Evolutionary conservation across 2,113 vertebrate genomes (phyloP).

Genomic region (Hoplias malabaricus): DNA sequence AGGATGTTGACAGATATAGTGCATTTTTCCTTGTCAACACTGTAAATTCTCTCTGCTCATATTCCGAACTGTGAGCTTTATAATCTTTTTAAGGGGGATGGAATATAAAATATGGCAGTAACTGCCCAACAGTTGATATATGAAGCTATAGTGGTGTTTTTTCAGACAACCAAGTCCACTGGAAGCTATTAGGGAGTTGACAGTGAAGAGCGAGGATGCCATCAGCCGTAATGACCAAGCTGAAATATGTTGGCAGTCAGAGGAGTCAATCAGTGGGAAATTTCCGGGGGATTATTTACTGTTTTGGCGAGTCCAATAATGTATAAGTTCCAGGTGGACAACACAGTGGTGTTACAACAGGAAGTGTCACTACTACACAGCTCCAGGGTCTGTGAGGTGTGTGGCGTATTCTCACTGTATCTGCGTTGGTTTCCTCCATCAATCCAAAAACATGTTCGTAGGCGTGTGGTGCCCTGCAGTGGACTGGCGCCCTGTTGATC

Average conservation of each 20-base stretch:
- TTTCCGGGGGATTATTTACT: not conserved
- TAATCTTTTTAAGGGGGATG: not conserved
- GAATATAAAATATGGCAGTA: not conserved
- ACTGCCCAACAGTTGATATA: not conserved
- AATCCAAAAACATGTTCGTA: too few species aligned
- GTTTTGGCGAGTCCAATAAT: too few species aligned
- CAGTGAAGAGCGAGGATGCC: not conserved
- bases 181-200: slow-evolving; percentile 22
- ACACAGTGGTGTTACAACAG: too few species aligned
- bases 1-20: not conserved
- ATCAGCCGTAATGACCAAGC: not conserved
- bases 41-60: too few species aligned
- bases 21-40: not conserved
- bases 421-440: too few species aligned
- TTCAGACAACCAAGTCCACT: not conserved
- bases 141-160: not conserved
- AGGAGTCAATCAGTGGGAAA: not conserved
- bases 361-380: too few species aligned
- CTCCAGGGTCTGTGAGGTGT: too few species aligned
- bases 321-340: too few species aligned
- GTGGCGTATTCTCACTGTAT: too few species aligned
- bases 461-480: too few species aligned
- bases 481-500: too few species aligned
- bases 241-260: slow-evolving; percentile 1
- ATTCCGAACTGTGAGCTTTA: too few species aligned